Percentiles rank a stretch among this genome's conserved stretches.
These are phyloP conservation scores for Crocodylus rhombifer DNA, from an alignment of 2,797 vertebrate species.

Conservation along the genomic window DNA sequence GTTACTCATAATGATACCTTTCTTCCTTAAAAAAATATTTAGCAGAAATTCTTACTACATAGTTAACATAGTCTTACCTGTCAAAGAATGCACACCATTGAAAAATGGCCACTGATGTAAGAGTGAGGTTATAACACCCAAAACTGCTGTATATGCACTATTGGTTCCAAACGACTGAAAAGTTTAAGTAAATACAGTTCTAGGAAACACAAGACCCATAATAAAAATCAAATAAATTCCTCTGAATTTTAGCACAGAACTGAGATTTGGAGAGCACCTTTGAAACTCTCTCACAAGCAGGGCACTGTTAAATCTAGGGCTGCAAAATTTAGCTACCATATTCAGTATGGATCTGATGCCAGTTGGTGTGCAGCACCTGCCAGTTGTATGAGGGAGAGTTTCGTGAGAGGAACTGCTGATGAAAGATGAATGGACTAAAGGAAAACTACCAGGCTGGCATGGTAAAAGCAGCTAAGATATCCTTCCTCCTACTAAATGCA, in stretches of 20 bases:
- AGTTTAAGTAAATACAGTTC: neutral
- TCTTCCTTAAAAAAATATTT: neutral
- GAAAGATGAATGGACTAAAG: neutral
- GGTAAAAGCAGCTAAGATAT: neutral
- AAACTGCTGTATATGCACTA: neutral
- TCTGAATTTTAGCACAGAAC: neutral
- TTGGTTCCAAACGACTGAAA: neutral
- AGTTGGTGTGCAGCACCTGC: neutral
- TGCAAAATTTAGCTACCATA: neutral
- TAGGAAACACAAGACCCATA: neutral
- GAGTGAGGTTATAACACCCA: accelerated
- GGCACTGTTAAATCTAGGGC: neutral
- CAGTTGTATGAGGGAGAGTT: neutral
- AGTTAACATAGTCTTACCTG: neutral
- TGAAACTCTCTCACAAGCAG: neutral
- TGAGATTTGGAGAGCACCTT: neutral
- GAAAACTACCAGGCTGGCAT: neutral
- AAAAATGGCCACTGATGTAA: neutral
- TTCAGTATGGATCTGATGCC: neutral
- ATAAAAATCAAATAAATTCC: neutral
- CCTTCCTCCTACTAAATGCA: neutral
- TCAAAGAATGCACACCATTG: neutral
- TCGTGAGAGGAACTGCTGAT: neutral
- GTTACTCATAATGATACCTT: neutral
- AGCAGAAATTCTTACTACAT: neutral